Evolutionary conservation across 2,113 vertebrate species (phyloP), one percentile per base, ranked within the genome.

Genomic region (Herpetotheres cachinnans): DNA sequence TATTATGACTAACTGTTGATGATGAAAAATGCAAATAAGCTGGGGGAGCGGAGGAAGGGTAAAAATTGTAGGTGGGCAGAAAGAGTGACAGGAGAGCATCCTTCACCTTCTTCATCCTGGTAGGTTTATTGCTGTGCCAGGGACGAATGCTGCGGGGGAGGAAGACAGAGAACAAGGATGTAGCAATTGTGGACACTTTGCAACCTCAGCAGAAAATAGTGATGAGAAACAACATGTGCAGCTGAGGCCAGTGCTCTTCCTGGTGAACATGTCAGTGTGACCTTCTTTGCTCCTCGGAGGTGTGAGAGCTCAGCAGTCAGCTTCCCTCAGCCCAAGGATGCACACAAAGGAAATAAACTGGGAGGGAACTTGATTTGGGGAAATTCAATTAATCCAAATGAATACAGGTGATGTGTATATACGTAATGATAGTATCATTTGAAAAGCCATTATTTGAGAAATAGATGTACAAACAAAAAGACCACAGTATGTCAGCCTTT

Each of bases 151-250:
- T 90, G 52, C 32, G 55, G 58, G 74, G 62, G 79, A 74, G 72
- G 22, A 86, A 77, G 38, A 58, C 25, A 56, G 38, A 94, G 61
- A 67, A 93, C 81, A 67, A 94, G 82, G 90, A 95, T 95, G 32
- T 7, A 82, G 36, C 78, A 72, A 34, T 27, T 1, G 13, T 0
- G 0, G 44, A 29, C 3, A 5, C 34, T 90, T 85, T 86, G 89
- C 82, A 67, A 20, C 47, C 50, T 96, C 61, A 96, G 82, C 95
- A 93, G 79, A 96, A 96, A 91, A 70, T 16, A 40, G 29, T 24
- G 65, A 32, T 62, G 61, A 84, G 71, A 88, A 93, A 82, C 5
- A 16, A 77, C 67, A 82, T 21, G 10, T 0, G 22, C 24, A 38
- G n/a, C 56, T 52, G 67, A 89, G 25, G 65, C 38, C 2, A 12